A percentile compares a stretch with the other conserved stretches of the same genome.
Evolutionary conservation across 2,888 invertebrate species (phyloP).

Genomic region (Dryococelus australis): DNA sequence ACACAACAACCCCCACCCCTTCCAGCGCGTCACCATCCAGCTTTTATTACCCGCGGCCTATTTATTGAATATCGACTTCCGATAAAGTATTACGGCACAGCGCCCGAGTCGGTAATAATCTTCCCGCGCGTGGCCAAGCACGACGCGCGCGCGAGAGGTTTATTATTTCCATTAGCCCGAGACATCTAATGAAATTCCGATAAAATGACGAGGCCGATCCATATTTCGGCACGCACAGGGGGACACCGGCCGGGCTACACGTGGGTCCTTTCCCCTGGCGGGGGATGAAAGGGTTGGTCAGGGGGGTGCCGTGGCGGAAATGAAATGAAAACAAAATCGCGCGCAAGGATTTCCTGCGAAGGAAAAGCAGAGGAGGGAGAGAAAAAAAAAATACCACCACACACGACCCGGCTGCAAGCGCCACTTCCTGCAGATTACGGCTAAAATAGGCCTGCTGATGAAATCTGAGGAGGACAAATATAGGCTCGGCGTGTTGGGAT

Average conservation of each 20-base stretch:
- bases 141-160: neutral
- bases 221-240: neutral
- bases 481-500: too few species aligned
- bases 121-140: neutral
- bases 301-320: neutral
- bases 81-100: neutral
- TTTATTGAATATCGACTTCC: slow-evolving; percentile 16
- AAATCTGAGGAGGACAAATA: too few species aligned
- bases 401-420: too few species aligned
- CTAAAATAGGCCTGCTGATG: too few species aligned
- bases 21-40: neutral
- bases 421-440: too few species aligned
- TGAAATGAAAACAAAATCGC: neutral
- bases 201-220: slow-evolving; percentile 12
- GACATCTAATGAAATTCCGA: slow-evolving; percentile 16
- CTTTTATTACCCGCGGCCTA: neutral
- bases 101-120: neutral
- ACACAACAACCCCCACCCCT: too few species aligned
- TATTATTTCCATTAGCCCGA: neutral
- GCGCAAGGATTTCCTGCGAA: slow-evolving; percentile 16
- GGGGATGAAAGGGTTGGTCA: neutral
- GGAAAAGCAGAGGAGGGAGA: neutral
- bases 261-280: too few species aligned
- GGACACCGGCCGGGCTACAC: neutral
- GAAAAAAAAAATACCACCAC: neutral